Evolutionary conservation across 2,888 invertebrate genomes (phyloP).

Genomic region (Phlogophora meticulosa): DNA sequence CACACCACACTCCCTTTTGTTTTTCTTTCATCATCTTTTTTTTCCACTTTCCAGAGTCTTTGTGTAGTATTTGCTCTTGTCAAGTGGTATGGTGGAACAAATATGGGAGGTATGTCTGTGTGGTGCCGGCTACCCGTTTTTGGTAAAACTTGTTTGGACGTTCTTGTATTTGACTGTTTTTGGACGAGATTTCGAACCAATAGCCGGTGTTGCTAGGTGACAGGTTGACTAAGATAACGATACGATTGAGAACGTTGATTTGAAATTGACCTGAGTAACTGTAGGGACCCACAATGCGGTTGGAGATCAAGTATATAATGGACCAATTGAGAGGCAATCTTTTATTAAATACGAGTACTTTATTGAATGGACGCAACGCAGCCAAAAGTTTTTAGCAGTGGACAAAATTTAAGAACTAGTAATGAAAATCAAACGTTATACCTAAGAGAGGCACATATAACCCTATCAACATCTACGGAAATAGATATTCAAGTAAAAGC

Average conservation of each 20-base stretch:
- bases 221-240: slow-evolving; percentile 13
- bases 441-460: neutral
- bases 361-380: slow-evolving; percentile 13
- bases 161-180: slow-evolving; percentile 50
- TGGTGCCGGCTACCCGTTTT: slow-evolving; percentile 73
- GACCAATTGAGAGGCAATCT: slow-evolving; percentile 32
- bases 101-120: slow-evolving; percentile 79
- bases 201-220: slow-evolving; percentile 51
- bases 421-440: neutral
- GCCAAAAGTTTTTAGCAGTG: neutral
- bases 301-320: slow-evolving; percentile 12
- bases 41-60: slow-evolving; percentile 77
- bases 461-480: neutral
- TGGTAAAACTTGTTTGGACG: slow-evolving; percentile 63
- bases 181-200: slow-evolving; percentile 42
- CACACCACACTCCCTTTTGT: slow-evolving; percentile 75
- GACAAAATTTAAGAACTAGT: neutral
- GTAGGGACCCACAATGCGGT: slow-evolving; percentile 8
- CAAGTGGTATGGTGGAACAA: slow-evolving; percentile 86
- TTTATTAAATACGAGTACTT: slow-evolving; percentile 15
- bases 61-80: slow-evolving; percentile 88
- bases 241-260: slow-evolving; percentile 21
- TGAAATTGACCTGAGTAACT: slow-evolving; percentile 11
- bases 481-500: neutral
- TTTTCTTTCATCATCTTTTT: slow-evolving; percentile 83